A percentile compares a stretch with the other conserved stretches of the same genome.
Conservation (phyloP, 2,797 vertebrate genomes). For the Choloepus didactylus region DNA sequence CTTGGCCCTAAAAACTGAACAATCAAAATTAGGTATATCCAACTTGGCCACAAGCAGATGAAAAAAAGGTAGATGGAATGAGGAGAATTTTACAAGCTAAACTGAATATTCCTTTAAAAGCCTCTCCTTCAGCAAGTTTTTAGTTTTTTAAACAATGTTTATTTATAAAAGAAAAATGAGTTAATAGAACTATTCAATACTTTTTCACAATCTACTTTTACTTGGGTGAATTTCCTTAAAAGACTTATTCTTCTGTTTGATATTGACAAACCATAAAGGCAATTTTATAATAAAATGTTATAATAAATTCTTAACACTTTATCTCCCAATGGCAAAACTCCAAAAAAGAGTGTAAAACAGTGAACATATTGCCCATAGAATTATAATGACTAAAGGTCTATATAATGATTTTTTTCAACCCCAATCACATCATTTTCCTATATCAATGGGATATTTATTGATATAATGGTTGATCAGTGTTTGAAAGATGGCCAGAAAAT, state of each 20-base stretch:
- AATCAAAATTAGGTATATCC: not conserved
- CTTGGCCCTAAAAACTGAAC: not conserved
- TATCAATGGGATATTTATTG: constrained; percentile 1
- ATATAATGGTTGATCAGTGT: not conserved
- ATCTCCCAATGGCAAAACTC: not conserved
- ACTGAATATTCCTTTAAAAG: constrained; percentile 42
- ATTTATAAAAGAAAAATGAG: not conserved
- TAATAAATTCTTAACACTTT: not conserved
- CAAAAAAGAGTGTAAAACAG: not conserved
- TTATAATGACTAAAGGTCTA: not conserved
- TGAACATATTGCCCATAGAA: not conserved
- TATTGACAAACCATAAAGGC: constrained; percentile 14
- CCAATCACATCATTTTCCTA: not conserved
- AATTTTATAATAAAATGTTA: constrained; percentile 46
- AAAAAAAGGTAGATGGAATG: not conserved
- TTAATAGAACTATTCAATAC: not conserved
- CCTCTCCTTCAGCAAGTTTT: not conserved
- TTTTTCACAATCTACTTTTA: constrained; percentile 39
- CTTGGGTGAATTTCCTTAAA: constrained; percentile 25
- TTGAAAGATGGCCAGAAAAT: not conserved
- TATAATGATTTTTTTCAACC: not conserved
- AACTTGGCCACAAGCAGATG: not conserved
- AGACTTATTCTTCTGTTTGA: not conserved
- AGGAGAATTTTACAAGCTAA: constrained; percentile 41
- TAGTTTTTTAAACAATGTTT: not conserved